phyloP scores from a whole-genome alignment of 2,113 vertebrate genomes.

The Rallus limicola region DNA sequence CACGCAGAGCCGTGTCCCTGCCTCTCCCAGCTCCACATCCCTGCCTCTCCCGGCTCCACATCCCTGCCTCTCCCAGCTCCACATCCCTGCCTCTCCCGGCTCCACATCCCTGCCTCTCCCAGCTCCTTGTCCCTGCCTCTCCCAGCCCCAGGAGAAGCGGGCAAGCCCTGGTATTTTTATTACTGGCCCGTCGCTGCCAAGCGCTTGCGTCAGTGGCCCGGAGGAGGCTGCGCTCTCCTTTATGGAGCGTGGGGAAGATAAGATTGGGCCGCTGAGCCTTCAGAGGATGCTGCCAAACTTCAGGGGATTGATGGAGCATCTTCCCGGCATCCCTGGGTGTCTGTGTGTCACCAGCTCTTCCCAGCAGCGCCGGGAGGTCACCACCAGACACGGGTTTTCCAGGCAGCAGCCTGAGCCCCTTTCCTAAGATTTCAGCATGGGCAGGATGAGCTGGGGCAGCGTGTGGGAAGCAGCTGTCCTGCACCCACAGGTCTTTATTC shows the following conservation, averaged over 20 bases:
- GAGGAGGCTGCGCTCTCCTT: not conserved
- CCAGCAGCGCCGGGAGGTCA: not conserved
- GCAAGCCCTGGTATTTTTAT: constrained; percentile 7
- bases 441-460: not conserved
- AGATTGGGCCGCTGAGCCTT: not conserved
- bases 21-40: not conserved
- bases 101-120: not conserved
- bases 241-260: not conserved
- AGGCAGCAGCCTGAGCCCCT: not conserved
- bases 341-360: not conserved
- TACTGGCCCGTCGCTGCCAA: not conserved
- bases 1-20: not conserved
- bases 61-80: no score
- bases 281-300: constrained; percentile 17
- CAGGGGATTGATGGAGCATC: not conserved
- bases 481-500: not conserved
- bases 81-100: no score
- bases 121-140: not conserved
- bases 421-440: not conserved
- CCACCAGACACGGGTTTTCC: not conserved
- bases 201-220: not conserved
- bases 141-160: not conserved
- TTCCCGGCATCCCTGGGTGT: not conserved
- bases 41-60: no score
- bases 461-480: not conserved